Percentiles rank a stretch among this genome's conserved stretches.
Evolutionary conservation across 2,888 invertebrate genomes (phyloP).

Genomic region (Bugulina stolonifera): DNA sequence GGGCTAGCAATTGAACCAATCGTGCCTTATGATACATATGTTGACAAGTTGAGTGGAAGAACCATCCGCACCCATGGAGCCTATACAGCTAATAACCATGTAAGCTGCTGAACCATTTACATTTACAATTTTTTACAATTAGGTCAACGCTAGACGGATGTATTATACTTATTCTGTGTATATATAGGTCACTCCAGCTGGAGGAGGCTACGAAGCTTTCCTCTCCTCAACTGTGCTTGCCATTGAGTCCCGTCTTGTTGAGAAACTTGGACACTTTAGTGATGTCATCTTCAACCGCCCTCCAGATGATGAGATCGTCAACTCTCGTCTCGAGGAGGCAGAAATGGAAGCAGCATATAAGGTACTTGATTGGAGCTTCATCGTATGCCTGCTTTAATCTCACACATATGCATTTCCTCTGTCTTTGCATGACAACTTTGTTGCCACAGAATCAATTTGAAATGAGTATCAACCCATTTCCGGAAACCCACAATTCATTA

Average conservation of each 20-base stretch:
- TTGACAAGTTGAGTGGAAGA: constrained; percentile 41
- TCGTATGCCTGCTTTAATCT: not conserved
- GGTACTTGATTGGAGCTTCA: too few relatives aligned
- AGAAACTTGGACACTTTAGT: constrained; percentile 36
- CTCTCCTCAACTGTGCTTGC: constrained; percentile 43
- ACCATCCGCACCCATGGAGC: constrained; percentile 39
- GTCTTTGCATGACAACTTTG: not conserved
- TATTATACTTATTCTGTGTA: not conserved
- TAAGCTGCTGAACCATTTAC: not conserved
- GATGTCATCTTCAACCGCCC: constrained; percentile 6
- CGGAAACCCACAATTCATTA: too few relatives aligned
- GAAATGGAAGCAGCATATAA: constrained; percentile 9
- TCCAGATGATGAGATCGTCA: not conserved
- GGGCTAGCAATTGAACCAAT: constrained; percentile 35
- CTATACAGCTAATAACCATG: constrained; percentile 30
- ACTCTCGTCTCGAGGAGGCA: constrained; percentile 13
- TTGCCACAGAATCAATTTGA: too few relatives aligned
- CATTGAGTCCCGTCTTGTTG: constrained; percentile 40
- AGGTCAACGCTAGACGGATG: not conserved
- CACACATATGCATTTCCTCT: not conserved
- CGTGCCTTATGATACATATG: constrained; percentile 40
- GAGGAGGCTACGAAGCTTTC: constrained; percentile 44
- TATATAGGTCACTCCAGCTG: constrained; percentile 35
- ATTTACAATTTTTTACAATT: not conserved
- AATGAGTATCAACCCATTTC: too few relatives aligned